phyloP scores from a whole-genome alignment of 1,140 invertebrate species.

The Zaprionus nigranus region DNA sequence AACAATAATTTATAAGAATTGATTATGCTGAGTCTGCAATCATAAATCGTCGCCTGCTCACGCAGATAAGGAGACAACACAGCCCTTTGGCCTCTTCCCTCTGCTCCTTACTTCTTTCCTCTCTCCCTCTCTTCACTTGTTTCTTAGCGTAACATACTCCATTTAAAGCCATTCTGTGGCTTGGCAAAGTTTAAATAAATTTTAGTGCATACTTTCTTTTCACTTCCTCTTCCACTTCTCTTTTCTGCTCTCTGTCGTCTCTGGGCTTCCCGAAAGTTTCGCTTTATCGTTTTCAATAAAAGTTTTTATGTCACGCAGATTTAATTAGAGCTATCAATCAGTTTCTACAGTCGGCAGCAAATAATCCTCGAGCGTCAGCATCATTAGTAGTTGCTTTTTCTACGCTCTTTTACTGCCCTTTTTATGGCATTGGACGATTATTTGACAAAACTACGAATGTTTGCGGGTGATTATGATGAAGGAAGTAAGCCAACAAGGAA shows the following conservation, averaged over 20 bases:
- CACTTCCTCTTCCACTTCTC: slow-evolving; percentile 9
- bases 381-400: slow-evolving; percentile 39
- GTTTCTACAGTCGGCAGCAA: slow-evolving; percentile 50
- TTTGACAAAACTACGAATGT: slow-evolving; percentile 22
- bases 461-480: background rate
- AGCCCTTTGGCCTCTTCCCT: slow-evolving; percentile 6
- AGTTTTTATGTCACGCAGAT: slow-evolving; percentile 66
- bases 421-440: slow-evolving; percentile 39
- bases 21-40: slow-evolving; percentile 80
- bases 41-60: slow-evolving; percentile 66
- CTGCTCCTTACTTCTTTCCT: background rate
- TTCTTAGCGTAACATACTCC: slow-evolving; percentile 5
- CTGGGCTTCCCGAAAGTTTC: too few relatives aligned
- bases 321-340: slow-evolving; percentile 80
- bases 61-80: slow-evolving; percentile 60
- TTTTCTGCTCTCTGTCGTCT: background rate
- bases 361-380: slow-evolving; percentile 64
- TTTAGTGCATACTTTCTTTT: slow-evolving; percentile 31
- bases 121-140: background rate
- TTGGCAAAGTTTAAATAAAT: slow-evolving; percentile 65
- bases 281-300: slow-evolving; percentile 71
- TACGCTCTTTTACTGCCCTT: slow-evolving; percentile 13
- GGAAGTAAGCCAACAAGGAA: background rate
- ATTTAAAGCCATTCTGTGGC: slow-evolving; percentile 68
- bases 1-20: slow-evolving; percentile 82